Conservation (phyloP, 2,797 vertebrate species). For the Erethizon dorsatum region DNA sequence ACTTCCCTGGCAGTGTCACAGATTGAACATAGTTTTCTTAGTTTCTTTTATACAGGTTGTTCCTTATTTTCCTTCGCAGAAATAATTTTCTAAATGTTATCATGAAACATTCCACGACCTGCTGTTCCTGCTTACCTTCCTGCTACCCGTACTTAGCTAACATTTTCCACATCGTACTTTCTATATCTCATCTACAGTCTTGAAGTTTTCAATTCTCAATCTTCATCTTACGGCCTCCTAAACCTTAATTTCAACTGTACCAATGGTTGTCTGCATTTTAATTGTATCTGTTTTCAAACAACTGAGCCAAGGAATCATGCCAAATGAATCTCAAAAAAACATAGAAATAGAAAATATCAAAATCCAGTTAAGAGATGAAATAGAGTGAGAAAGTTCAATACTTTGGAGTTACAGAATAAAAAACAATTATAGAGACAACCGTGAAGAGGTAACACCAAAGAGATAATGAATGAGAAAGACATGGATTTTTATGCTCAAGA, state of each 20-base stretch:
- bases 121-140: not conserved
- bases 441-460: not conserved
- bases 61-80: not conserved
- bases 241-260: not conserved
- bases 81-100: slow-evolving; percentile 28
- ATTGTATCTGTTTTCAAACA: slow-evolving; percentile 8
- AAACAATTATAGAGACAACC: not conserved
- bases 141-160: not conserved
- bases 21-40: not conserved
- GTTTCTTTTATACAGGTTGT: not conserved
- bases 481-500: not conserved
- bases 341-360: not conserved
- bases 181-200: not conserved
- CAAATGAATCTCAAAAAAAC: not conserved
- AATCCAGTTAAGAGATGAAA: not conserved
- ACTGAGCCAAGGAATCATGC: not conserved
- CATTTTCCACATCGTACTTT: not conserved
- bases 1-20: not conserved
- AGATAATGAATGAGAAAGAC: not conserved
- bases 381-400: not conserved
- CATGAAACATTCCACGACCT: not conserved
- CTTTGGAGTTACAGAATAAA: not conserved
- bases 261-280: not conserved
- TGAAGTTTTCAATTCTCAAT: not conserved
- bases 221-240: not conserved